Evolutionary conservation across 2,113 vertebrate genomes (phyloP).

Genomic region (Brienomyrus longianalis): DNA sequence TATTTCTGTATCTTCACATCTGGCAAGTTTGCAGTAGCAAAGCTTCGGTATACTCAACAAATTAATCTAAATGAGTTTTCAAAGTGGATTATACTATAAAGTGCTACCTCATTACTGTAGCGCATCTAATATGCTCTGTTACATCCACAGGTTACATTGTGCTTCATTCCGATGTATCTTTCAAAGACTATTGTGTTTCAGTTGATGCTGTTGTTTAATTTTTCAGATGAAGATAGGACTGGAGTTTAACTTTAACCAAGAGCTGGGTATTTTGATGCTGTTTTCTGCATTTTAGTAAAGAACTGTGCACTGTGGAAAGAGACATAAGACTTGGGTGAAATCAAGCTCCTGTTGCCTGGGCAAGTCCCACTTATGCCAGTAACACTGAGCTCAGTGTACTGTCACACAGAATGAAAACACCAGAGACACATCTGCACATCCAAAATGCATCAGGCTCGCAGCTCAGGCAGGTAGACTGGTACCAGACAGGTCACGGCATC

Average conservation of each 20-base stretch:
- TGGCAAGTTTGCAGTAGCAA: neutral
- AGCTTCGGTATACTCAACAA: neutral
- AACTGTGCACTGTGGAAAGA: neutral
- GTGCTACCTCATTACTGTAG: neutral
- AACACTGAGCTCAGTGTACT: slow-evolving; percentile 30
- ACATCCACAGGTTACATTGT: neutral
- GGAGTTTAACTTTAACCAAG: slow-evolving; percentile 18
- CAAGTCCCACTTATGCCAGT: slow-evolving; percentile 26
- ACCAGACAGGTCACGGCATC: slow-evolving; percentile 36
- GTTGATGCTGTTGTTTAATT: neutral
- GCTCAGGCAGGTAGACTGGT: slow-evolving; percentile 26
- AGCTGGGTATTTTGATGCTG: slow-evolving; percentile 9
- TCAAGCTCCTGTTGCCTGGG: slow-evolving; percentile 19
- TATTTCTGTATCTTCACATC: neutral
- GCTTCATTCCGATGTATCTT: too few relatives aligned
- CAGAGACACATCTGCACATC: slow-evolving; percentile 2
- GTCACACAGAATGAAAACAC: neutral
- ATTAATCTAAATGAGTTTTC: slow-evolving; percentile 2
- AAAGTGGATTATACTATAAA: neutral
- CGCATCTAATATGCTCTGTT: neutral
- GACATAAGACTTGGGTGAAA: slow-evolving; percentile 23
- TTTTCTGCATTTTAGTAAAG: slow-evolving; percentile 9
- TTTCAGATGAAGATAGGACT: neutral
- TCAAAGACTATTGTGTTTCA: neutral
- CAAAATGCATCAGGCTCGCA: neutral